These are phyloP conservation scores for Leuciscus idus DNA, from an alignment of 2,113 vertebrate species.

Conservation along the genomic window DNA sequence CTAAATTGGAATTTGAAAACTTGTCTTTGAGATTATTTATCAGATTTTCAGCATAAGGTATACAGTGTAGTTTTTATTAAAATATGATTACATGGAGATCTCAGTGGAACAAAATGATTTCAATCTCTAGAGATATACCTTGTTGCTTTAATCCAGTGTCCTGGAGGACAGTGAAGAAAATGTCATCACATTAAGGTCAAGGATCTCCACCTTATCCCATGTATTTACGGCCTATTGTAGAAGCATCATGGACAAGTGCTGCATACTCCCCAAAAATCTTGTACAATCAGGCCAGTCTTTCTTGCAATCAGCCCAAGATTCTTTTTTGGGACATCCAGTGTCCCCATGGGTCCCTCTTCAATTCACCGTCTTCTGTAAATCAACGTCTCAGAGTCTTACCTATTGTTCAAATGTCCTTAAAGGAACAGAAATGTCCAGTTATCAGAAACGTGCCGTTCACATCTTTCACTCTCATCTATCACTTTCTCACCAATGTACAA, in stretches of 20 bases:
- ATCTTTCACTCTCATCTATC: slow-evolving; percentile 56
- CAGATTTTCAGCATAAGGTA: background rate
- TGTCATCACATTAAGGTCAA: slow-evolving; percentile 68
- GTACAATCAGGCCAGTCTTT: slow-evolving; percentile 72
- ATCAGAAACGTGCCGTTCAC: slow-evolving; percentile 58
- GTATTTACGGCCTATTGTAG: slow-evolving; percentile 75
- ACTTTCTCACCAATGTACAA: slow-evolving; percentile 61
- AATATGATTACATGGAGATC: background rate
- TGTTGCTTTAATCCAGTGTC: slow-evolving; percentile 60
- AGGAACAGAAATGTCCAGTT: slow-evolving; percentile 36
- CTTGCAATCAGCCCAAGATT: slow-evolving; percentile 75
- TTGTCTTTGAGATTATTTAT: background rate
- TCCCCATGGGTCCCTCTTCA: slow-evolving; percentile 54
- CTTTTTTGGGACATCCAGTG: slow-evolving; percentile 72
- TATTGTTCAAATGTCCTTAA: slow-evolving; percentile 47
- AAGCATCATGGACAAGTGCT: slow-evolving; percentile 63
- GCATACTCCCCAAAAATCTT: slow-evolving; percentile 52
- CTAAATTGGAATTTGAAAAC: background rate
- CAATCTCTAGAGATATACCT: slow-evolving; percentile 8
- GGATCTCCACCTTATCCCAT: slow-evolving; percentile 63
- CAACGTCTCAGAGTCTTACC: slow-evolving; percentile 62
- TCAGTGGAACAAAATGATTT: background rate
- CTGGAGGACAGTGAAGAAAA: slow-evolving; percentile 69
- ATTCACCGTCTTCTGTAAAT: slow-evolving; percentile 66
- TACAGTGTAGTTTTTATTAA: background rate